Percentiles rank a stretch among this genome's conserved stretches.
Conservation (phyloP, 2,888 invertebrate species). For the Xanthia icteritia region DNA sequence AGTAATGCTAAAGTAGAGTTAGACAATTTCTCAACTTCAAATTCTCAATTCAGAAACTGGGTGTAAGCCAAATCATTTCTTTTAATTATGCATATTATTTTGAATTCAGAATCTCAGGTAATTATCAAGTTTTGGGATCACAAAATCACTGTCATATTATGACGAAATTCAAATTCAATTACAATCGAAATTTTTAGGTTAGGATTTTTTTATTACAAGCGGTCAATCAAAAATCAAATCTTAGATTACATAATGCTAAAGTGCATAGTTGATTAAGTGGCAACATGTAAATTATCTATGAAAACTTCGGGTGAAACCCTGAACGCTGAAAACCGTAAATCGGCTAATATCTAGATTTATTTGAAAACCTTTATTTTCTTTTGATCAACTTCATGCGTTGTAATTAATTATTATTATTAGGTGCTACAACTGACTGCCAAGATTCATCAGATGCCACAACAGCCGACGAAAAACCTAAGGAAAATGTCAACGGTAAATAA, state of each 20-base stretch:
- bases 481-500: constrained; percentile 80
- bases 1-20: too few species aligned
- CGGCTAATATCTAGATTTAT: neutral
- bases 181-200: neutral
- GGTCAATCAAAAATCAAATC: neutral
- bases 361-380: neutral
- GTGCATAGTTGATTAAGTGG: neutral
- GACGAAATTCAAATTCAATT: neutral
- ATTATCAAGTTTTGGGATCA: neutral
- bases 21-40: neutral
- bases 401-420: constrained; percentile 56
- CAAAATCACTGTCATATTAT: neutral
- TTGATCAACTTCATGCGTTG: neutral
- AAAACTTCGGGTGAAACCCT: too few species aligned
- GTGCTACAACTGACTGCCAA: constrained; percentile 86
- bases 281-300: neutral
- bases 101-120: neutral
- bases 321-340: neutral
- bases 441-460: constrained; percentile 90
- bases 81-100: neutral
- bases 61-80: too few species aligned
- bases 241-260: neutral
- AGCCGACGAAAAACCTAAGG: constrained; percentile 87
- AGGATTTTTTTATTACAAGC: neutral
- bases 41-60: neutral